Conservation (phyloP, 64 coral and sea anemone species). For the Porites lutea region DNA sequence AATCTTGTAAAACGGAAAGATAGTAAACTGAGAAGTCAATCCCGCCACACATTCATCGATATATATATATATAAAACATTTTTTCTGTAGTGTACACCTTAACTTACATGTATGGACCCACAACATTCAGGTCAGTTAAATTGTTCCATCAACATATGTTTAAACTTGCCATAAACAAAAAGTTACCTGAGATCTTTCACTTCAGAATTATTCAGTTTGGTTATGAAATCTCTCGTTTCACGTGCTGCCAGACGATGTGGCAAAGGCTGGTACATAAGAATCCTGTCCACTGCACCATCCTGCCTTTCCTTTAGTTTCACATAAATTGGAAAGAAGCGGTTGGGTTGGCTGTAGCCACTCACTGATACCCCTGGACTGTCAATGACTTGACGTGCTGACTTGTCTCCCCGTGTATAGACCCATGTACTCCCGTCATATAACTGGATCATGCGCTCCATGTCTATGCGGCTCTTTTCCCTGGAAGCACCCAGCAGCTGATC, state of each 20-base stretch:
- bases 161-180: too few species aligned
- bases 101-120: too few species aligned
- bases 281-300: conserved; percentile 35
- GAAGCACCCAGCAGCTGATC: conserved; percentile 10
- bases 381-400: conserved; percentile 9
- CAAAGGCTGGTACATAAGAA: conserved; percentile 24
- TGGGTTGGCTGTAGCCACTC: conserved; percentile 27
- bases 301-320: conserved; percentile 33
- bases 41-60: too few species aligned
- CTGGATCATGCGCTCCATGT: conserved; percentile 20
- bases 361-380: conserved; percentile 29
- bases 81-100: too few species aligned
- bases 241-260: background rate
- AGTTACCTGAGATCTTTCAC: too few species aligned
- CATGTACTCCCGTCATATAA: conserved; percentile 35
- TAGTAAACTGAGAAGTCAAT: too few species aligned
- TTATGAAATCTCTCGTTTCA: background rate
- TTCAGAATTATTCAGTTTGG: background rate
- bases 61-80: too few species aligned
- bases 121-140: too few species aligned
- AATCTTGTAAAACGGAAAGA: too few species aligned
- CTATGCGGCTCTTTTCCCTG: background rate
- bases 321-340: conserved; percentile 34
- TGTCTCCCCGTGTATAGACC: conserved; percentile 6
- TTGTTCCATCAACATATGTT: too few species aligned